A percentile compares a stretch with the other conserved stretches of the same genome.
phyloP scores from a whole-genome alignment of 2,888 invertebrate species.

The Ditylenchus weischeri region DNA sequence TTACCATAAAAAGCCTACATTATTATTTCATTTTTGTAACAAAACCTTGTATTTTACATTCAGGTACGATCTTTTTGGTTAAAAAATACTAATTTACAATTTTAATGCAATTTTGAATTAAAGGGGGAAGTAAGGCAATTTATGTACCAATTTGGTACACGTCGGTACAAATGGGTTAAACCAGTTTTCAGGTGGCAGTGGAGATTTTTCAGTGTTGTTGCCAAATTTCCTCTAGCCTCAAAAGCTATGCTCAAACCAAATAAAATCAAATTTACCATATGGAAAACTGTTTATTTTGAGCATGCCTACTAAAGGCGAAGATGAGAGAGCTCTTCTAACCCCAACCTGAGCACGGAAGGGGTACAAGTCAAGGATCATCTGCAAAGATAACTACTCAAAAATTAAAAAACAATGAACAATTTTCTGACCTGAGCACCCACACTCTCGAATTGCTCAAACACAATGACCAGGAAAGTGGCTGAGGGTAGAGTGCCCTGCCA shows the following conservation, averaged over 20 bases:
- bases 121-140: no score
- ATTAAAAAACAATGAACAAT: slow-evolving; percentile 15
- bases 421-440: slow-evolving; percentile 43
- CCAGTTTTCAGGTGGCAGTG: no score
- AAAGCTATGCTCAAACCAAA: background rate
- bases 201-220: no score
- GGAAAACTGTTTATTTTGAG: slow-evolving; percentile 28
- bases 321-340: slow-evolving; percentile 47
- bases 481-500: slow-evolving; percentile 48
- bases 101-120: no score
- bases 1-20: no score
- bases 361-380: slow-evolving; percentile 52
- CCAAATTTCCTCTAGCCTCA: no score
- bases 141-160: no score
- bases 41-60: no score
- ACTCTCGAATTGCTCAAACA: slow-evolving; percentile 54
- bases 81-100: no score
- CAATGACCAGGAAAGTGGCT: slow-evolving; percentile 52
- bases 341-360: slow-evolving; percentile 45
- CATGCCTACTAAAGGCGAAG: slow-evolving; percentile 52
- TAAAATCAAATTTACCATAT: background rate
- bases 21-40: no score
- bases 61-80: no score
- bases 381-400: slow-evolving; percentile 13
- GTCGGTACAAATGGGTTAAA: no score